phyloP scores from a whole-genome alignment of 1,140 invertebrate genomes.

The Penaeus vannamei region DNA sequence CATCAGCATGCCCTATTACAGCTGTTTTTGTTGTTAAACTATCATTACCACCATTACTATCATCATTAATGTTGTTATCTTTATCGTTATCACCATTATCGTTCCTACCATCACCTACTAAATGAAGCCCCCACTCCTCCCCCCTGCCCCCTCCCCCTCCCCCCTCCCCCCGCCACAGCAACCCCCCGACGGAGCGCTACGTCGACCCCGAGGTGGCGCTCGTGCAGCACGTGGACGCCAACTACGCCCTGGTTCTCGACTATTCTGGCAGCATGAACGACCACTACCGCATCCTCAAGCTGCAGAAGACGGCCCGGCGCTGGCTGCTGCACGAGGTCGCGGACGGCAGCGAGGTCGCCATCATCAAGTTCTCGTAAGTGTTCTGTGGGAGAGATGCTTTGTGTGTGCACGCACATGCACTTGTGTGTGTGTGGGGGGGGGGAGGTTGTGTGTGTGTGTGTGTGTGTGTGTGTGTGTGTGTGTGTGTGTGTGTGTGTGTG shows the following conservation, averaged over 20 bases:
- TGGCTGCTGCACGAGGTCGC: slow-evolving; percentile 57
- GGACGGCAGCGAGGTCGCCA: slow-evolving; percentile 46
- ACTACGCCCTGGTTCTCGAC: slow-evolving; percentile 52
- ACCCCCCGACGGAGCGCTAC: slow-evolving; percentile 44
- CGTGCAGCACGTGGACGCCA: slow-evolving; percentile 49
- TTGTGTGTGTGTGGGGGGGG: too few species aligned
- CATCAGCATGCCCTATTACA: too few species aligned
- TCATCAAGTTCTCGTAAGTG: slow-evolving; percentile 49
- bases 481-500: too few species aligned
- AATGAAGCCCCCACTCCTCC: too few species aligned
- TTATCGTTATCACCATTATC: too few species aligned
- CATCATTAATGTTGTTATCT: too few species aligned
- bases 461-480: too few species aligned
- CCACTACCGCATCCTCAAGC: slow-evolving; percentile 54
- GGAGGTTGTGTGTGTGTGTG: too few species aligned
- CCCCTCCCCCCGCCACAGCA: background rate
- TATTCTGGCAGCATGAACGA: slow-evolving; percentile 59
- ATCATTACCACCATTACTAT: too few species aligned
- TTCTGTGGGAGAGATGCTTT: background rate
- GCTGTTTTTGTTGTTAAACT: too few species aligned
- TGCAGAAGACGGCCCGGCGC: slow-evolving; percentile 44
- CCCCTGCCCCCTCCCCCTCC: background rate
- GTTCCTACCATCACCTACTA: too few species aligned
- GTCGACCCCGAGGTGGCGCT: slow-evolving; percentile 9
- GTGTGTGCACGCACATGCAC: too few species aligned